Evolutionary conservation across 1,140 invertebrate species (phyloP), one percentile per base, ranked within the genome.

Genomic region (Apis florea): DNA sequence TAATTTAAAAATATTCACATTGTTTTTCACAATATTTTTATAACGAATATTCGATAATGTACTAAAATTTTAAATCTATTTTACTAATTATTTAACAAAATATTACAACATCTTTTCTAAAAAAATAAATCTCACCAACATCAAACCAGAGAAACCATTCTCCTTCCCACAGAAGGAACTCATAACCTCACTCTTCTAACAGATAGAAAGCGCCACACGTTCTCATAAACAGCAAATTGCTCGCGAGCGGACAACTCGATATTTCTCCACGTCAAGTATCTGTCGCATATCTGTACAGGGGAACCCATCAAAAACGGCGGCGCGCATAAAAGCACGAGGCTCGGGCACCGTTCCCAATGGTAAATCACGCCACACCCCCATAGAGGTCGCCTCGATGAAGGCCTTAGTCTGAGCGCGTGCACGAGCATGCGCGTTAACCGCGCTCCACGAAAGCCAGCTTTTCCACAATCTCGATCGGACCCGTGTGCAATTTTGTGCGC

Each of bases 401-500:
- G 63, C 19, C 15, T 13, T 4, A 12, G 13, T 26, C 12, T 4
- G 51, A 21, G 12, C 17, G n/a, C n/a, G 12, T 6, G 49, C 51
- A 15, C 59, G 21, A 11, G 61, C 53, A 15, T 24, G 21, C 26
- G 61, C 54, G 54, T 49, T 53, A 40, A 51, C 67, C 70, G 26
- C 78, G 70, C 49, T 47, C 2, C 21, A 59, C 76, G 53, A 47
- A 49, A 13, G 17, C 17, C 21, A 49, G 76, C 73, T 86, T 86
- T 86, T 86, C 71, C 80, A 80, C 81, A 79, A 86, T 86, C 75
- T 69, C 76, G 81, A 86, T 86, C 84, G 80, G 63, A 5, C 31
- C 56, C 75, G 75, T 72, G 83, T 68, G 71, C 74, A 86, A 83
- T 86, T 86, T 86, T 61, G 85, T 85, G 56, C 84, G 85, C 84